phyloP scores from a whole-genome alignment of 1,140 invertebrate genomes.

The Hermatobates lingyangjiaoensis region DNA sequence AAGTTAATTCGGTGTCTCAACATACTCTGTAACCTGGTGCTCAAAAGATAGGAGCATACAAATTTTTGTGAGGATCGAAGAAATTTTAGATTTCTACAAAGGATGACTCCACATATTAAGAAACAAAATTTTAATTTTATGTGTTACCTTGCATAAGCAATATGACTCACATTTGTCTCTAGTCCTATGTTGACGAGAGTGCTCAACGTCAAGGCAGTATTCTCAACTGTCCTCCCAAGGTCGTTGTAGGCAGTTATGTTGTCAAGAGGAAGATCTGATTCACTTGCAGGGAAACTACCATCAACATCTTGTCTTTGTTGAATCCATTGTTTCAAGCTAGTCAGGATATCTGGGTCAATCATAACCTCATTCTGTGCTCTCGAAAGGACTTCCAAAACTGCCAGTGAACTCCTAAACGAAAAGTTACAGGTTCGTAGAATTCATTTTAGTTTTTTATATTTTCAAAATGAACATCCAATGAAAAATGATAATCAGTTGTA shows the following conservation, averaged over 20 bases:
- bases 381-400: conserved; percentile 33
- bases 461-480: too few species aligned
- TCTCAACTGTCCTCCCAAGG: conserved; percentile 31
- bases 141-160: too few species aligned
- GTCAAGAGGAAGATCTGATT: conserved; percentile 27
- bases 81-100: too few species aligned
- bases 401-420: conserved; percentile 30
- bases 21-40: too few species aligned
- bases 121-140: too few species aligned
- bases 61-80: too few species aligned
- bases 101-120: too few species aligned
- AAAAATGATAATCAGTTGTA: too few species aligned
- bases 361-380: conserved; percentile 35
- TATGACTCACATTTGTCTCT: conserved; percentile 35
- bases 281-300: conserved; percentile 33
- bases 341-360: conserved; percentile 34
- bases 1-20: too few species aligned
- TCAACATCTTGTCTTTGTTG: conserved; percentile 34
- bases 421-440: background rate
- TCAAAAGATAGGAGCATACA: too few species aligned
- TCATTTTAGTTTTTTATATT: too few species aligned
- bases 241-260: conserved; percentile 12
- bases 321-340: conserved; percentile 35
- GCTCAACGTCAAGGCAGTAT: conserved; percentile 36
- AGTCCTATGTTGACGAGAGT: conserved; percentile 35